Evolutionary conservation across 2,888 invertebrate species (phyloP), one percentile per base, ranked within the genome.

Genomic region (Dicranocentrus wangi): DNA sequence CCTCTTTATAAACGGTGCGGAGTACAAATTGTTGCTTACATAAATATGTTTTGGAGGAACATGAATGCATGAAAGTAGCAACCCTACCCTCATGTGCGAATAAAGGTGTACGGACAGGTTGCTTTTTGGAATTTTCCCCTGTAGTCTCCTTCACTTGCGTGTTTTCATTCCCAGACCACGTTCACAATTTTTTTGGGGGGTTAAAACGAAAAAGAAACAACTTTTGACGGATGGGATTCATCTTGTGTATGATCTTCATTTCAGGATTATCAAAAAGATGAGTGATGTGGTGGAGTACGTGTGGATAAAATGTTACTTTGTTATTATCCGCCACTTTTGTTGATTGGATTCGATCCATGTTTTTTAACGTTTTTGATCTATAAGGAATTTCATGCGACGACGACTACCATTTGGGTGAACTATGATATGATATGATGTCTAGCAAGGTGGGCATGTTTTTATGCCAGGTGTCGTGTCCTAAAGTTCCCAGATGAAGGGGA

Each of bases 401-500:
- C 17, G n/a, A 3, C 32, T 10, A 7, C 32, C 5, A 7, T 10
- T 7, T 7, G 3, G 10, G 10, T 32, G 10, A 32, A 32, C 3
- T 10, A 7, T 32, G 32, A 32, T 7, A 32, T 5, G 5, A n/a
- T 5, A 47, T 47, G 15, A 5, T 10, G 15, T 3, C 47, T 47
- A 47, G 15, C 3, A 47, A 47, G n/a, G n/a, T n/a, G n/a, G 43
- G 43, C n/a, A 43, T 43, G 43, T 43, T 13, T n/a, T n/a, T 43
- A 15, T 25, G 25, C 58, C 58, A 58, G 58, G 58, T 58, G 58
- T 58, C 25, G 23, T 58, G 58, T 58, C 58, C 58, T 58, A 23
- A 25, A 5, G 15, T 47, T 39, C 13, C 39, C 13, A 39, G 39
- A 39, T 39, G 39, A 13, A 39, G 7, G 39, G 39, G 7, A 13